These are phyloP conservation scores for Isoperla grammatica DNA, from an alignment of 2,888 invertebrate genomes.

Conservation along the genomic window DNA sequence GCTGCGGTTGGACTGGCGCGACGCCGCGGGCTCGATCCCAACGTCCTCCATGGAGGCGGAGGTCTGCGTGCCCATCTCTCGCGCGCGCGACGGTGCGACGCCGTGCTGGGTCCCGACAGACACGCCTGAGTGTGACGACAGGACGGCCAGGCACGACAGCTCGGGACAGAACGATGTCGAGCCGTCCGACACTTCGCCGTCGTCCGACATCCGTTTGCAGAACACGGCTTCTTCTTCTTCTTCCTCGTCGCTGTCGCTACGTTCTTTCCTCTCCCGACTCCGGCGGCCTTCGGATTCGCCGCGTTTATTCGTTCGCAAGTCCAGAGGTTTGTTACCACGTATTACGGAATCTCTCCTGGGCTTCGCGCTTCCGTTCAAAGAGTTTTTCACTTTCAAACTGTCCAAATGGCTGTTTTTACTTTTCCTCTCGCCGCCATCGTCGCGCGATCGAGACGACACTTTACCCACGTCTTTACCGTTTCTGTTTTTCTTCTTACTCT, in stretches of 20 bases:
- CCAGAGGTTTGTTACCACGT: neutral
- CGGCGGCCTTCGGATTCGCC: neutral
- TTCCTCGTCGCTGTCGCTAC: constrained; percentile 4
- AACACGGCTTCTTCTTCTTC: constrained; percentile 18
- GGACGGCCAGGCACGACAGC: constrained; percentile 18
- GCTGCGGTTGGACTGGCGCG: constrained; percentile 9
- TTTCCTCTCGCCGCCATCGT: neutral
- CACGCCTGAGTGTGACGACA: constrained; percentile 21
- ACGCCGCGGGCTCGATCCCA: neutral
- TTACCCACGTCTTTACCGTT: neutral
- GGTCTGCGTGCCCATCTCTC: constrained; percentile 22
- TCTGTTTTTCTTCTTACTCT: neutral
- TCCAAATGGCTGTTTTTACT: neutral
- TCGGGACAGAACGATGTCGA: constrained; percentile 25
- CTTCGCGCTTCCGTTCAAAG: neutral
- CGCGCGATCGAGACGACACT: neutral
- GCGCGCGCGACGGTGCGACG: neutral
- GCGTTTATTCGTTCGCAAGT: neutral
- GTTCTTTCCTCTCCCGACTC: constrained; percentile 14
- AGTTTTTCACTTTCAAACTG: neutral
- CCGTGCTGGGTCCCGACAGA: constrained; percentile 19
- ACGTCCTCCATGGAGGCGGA: constrained; percentile 7
- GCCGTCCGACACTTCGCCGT: constrained; percentile 10
- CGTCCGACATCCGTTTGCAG: neutral
- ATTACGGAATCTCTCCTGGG: neutral